Base-by-base conservation (phyloP, 2,113 vertebrate genomes). In the Tapirus terrestris region DNA sequence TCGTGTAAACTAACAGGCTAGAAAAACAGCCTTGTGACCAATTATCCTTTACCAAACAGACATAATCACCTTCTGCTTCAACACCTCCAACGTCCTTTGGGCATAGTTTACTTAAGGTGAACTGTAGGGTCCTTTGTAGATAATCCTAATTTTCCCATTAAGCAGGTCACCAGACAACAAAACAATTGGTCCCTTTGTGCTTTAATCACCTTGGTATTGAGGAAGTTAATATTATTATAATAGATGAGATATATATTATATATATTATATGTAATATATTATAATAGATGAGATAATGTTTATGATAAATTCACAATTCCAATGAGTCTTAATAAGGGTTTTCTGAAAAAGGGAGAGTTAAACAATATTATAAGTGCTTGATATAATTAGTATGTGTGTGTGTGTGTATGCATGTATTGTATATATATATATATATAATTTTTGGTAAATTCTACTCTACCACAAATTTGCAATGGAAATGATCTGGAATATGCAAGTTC, bases 121-220 rank as follows among this genome's bases (percentile, higher is more conserved):
- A 6, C 25, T 90, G 7, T 67, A 70, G 14, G 20, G 7, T 53
- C 73, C 48, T 92, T 77, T 77, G 92, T 82, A 95, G 80, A 89
- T n/a, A 92, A 87, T 48, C 11, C 3, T 39, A 60, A 61, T 83
- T 97, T 97, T 81, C 92, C 87, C 88, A 79, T 95, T 92, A 95
- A 95, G 43, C 67, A 48, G 79, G 25, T 83, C 63, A 91, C 31
- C 27, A 65, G 4, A 63, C 23, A 97, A 58, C 56, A 83, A 82
- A 88, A 58, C 70, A 97, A 96, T 96, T 93, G 92, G 73, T 96
- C 72, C 83, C 85, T 92, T 88, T 95, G 97, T 94, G 91, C 17
- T 93, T 95, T 92, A 96, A 61, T 94, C 67, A 91, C 31, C 43
- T 70, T 95, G 53, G 17, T 65, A 23, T 63, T 70, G 20, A 96